A percentile compares a stretch with the other conserved stretches of the same genome.
Evolutionary conservation across 2,888 invertebrate species (phyloP).

Genomic region (Copidosoma aretas): DNA sequence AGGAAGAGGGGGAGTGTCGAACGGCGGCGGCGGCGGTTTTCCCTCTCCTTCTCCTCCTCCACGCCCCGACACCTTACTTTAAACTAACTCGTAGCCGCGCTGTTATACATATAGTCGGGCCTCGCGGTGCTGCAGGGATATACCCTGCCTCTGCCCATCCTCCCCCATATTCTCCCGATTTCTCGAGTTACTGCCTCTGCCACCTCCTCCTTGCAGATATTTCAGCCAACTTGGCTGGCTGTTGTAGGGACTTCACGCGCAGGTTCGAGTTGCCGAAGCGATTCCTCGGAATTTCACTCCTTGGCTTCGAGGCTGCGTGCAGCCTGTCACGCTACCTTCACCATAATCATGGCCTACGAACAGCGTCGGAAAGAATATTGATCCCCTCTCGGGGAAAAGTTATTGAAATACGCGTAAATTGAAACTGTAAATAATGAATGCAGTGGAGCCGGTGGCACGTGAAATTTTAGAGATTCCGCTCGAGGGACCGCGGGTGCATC

Average conservation of each 20-base stretch:
- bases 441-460: too few relatives aligned
- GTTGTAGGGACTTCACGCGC: conserved; percentile 1
- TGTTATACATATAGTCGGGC: conserved; percentile 12
- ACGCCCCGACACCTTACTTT: conserved; percentile 1
- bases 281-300: not conserved
- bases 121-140: not conserved
- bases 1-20: conserved; percentile 10
- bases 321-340: too few relatives aligned
- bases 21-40: conserved; percentile 17
- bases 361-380: too few relatives aligned
- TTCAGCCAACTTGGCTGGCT: conserved; percentile 22
- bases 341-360: too few relatives aligned
- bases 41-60: conserved; percentile 23
- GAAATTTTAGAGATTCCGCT: too few relatives aligned
- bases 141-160: not conserved
- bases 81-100: conserved; percentile 27
- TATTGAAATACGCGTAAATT: too few relatives aligned
- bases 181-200: conserved; percentile 31
- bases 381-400: too few relatives aligned
- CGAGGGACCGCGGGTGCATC: too few relatives aligned
- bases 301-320: too few relatives aligned
- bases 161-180: not conserved
- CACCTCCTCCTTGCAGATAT: conserved; percentile 28
- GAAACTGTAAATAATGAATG: too few relatives aligned
- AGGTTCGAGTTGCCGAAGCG: not conserved